These are phyloP conservation scores for Pseudochirops cupreus DNA, from an alignment of 2,797 vertebrate species.

Conservation along the genomic window DNA sequence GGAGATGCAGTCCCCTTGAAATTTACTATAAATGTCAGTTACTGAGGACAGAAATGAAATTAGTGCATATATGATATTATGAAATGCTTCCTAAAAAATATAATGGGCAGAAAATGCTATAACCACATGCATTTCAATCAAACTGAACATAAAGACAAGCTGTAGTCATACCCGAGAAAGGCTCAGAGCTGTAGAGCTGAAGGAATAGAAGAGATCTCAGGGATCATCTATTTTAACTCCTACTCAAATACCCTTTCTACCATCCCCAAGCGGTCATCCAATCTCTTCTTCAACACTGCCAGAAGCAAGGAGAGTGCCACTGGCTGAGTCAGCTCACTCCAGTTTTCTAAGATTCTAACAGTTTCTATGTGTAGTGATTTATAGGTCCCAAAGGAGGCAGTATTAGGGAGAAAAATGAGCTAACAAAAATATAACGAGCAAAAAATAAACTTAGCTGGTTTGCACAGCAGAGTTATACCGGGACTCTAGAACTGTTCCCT, in stretches of 20 bases:
- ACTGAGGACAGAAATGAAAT: background rate
- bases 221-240: background rate
- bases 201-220: background rate
- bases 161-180: background rate
- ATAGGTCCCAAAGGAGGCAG: background rate
- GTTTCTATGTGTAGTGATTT: background rate
- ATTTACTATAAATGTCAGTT: background rate
- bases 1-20: slow-evolving; percentile 18
- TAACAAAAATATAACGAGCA: background rate
- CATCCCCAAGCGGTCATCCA: background rate
- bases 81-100: background rate
- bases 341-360: background rate
- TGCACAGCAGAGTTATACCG: slow-evolving; percentile 1
- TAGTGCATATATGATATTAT: background rate
- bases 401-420: background rate
- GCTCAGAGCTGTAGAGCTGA: background rate
- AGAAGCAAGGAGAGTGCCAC: background rate
- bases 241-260: background rate
- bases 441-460: background rate
- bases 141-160: background rate
- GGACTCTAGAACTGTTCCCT: slow-evolving; percentile 7
- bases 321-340: background rate
- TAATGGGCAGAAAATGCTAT: background rate
- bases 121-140: background rate
- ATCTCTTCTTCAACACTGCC: background rate